Base-by-base conservation (phyloP, 2,113 vertebrate genomes). In the Prunella fulvescens region DNA sequence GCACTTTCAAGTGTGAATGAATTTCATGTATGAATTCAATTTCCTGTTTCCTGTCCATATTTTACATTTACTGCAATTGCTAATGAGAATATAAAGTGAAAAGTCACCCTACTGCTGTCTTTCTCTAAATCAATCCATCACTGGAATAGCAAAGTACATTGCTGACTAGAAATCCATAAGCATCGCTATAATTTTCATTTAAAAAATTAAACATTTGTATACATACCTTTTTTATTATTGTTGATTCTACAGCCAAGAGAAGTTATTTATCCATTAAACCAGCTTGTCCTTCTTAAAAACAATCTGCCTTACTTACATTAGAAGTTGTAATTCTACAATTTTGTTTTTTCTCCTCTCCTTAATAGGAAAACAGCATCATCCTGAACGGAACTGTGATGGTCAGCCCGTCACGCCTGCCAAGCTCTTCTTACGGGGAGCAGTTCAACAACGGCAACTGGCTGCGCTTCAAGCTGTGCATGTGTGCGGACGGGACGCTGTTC, bases 381-480 rank as follows among this genome's bases (percentile, higher is more conserved):
- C 98, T 99, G 31, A 99, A 99, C 0, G 99, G 99, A 19, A 99
- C 98, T 0, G 99, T 99, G 96, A 98, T 99, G 99, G 98, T 99
- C 86, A 99, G 98, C 88, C 94, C 98, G 0, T 96, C 98, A 0
- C 98, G 99, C 48, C 98, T 99, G 87, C 99, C 99, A 1, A 98
- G 98, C 31, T 98, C 98, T 9, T 97, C 98, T 5, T 74, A 97
- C 0, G 98, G 98, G 39, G 98, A 99, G 8, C 97, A 98, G 72
- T 97, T 98, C 12, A 98, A 95, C 7, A 97, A 98, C 0, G 98
- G 98, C 7, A 98, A 98, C 48, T 97, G 98, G 97, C 98, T 99
- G 92, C 98, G 99, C 42, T 99, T 99, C 98, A 99, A 99, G 98
- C 98, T 99, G 14, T 99, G 99, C 40, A 98, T 99, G 98, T 99